Percentiles rank a stretch among this genome's conserved stretches.
Conservation (phyloP, 2,113 vertebrate genomes). For the Passer domesticus region DNA sequence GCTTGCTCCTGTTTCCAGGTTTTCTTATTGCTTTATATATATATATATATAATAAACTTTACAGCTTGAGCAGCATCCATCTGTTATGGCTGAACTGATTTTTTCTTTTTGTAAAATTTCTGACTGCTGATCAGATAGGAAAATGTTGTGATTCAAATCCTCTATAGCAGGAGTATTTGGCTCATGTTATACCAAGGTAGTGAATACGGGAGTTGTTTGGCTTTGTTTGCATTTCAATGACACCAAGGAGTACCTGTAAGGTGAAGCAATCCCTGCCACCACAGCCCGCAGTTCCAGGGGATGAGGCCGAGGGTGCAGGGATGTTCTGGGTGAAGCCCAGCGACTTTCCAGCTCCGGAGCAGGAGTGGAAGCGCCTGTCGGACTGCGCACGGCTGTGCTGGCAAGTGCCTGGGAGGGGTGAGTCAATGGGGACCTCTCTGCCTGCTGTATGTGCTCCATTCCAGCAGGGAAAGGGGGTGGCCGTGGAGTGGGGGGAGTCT, state of each 20-base stretch:
- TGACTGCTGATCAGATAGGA: neutral
- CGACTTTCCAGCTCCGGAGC: neutral
- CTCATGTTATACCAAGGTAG: neutral
- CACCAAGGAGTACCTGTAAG: neutral
- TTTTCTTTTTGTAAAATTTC: neutral
- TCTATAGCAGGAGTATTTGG: neutral
- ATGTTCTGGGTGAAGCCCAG: neutral
- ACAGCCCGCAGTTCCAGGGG: neutral
- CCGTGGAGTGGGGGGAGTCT: neutral
- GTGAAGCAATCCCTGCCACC: neutral
- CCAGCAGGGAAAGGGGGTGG: neutral
- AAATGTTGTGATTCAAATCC: neutral
- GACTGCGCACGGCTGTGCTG: neutral
- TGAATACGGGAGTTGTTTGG: neutral
- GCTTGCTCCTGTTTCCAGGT: neutral
- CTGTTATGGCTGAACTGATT: neutral
- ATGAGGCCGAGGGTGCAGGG: neutral
- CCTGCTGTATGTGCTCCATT: accelerated
- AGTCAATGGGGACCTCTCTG: neutral
- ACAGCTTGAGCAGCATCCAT: neutral
- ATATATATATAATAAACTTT: neutral
- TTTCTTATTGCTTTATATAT: neutral
- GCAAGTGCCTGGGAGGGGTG: neutral
- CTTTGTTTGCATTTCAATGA: neutral
- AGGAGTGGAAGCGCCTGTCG: neutral